Conservation (phyloP, 2,113 vertebrate genomes). For the Esox niger region DNA sequence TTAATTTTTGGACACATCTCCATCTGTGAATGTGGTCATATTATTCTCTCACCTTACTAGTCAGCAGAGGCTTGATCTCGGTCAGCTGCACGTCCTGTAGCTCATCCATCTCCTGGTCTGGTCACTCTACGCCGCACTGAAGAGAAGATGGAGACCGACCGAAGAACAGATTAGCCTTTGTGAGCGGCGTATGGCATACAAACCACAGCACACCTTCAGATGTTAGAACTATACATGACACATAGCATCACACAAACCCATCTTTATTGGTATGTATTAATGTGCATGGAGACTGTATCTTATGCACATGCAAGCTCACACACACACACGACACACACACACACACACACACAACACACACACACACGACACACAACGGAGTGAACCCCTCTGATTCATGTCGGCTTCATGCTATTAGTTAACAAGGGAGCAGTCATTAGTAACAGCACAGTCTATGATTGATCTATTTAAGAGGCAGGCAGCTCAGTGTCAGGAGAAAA, state of each 20-base stretch:
- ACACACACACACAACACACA: neutral
- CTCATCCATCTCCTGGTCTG: conserved; percentile 83
- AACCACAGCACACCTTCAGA: neutral
- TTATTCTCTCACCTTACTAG: conserved; percentile 82
- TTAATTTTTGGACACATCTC: neutral
- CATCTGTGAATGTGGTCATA: neutral
- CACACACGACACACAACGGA: neutral
- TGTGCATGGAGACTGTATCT: neutral
- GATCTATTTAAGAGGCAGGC: conserved; percentile 3
- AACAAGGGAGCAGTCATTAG: neutral
- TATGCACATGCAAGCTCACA: conserved; percentile 6
- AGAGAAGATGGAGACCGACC: conserved; percentile 6
- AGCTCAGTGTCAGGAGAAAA: neutral
- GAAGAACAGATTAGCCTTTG: neutral
- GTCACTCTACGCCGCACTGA: conserved; percentile 29
- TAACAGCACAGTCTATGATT: neutral
- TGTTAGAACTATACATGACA: neutral
- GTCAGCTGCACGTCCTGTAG: conserved; percentile 94
- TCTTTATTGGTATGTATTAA: no score
- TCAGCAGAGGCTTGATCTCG: conserved; percentile 94
- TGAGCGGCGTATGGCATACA: neutral
- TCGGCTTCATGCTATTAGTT: neutral
- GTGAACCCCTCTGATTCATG: neutral
- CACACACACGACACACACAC: neutral
- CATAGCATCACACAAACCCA: neutral